A percentile compares a stretch with the other conserved stretches of the same genome.
These are phyloP conservation scores for Idaea biselata DNA, from an alignment of 2,888 invertebrate genomes.

Conservation along the genomic window DNA sequence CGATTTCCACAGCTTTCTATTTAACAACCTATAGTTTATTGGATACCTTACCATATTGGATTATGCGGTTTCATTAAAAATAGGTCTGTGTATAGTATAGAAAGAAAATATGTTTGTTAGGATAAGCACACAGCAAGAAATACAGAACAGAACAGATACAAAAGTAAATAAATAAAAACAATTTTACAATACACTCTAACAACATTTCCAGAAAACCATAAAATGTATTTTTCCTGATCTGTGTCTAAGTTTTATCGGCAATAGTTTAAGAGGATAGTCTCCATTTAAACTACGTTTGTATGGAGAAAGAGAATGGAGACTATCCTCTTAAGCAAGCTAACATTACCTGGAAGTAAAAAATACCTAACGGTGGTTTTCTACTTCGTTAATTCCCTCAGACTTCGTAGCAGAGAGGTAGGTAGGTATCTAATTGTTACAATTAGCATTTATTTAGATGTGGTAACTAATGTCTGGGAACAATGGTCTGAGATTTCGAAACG, in stretches of 20 bases:
- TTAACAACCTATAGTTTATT: constrained; percentile 13
- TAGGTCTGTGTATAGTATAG: not conserved
- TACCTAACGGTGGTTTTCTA: not conserved
- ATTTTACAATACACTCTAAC: no score
- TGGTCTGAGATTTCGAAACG: constrained; percentile 33
- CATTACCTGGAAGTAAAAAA: not conserved
- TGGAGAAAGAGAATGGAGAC: no score
- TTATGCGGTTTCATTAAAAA: not conserved
- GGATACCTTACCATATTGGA: constrained; percentile 5
- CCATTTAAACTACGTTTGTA: no score
- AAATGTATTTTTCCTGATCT: no score
- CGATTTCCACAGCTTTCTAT: constrained; percentile 58
- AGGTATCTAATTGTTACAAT: constrained; percentile 6
- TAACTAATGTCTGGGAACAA: constrained; percentile 15
- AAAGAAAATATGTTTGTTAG: no score
- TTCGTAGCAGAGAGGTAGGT: constrained; percentile 4
- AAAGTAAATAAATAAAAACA: no score
- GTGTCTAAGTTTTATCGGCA: no score
- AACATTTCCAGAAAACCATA: no score
- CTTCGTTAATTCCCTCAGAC: not conserved
- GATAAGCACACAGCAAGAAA: no score
- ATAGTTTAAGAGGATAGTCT: no score
- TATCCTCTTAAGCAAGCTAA: not conserved
- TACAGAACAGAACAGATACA: no score
- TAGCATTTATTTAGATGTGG: constrained; percentile 15